A percentile compares a stretch with the other conserved stretches of the same genome.
Conservation (phyloP, 2,113 vertebrate genomes). For the Monopterus albus region DNA sequence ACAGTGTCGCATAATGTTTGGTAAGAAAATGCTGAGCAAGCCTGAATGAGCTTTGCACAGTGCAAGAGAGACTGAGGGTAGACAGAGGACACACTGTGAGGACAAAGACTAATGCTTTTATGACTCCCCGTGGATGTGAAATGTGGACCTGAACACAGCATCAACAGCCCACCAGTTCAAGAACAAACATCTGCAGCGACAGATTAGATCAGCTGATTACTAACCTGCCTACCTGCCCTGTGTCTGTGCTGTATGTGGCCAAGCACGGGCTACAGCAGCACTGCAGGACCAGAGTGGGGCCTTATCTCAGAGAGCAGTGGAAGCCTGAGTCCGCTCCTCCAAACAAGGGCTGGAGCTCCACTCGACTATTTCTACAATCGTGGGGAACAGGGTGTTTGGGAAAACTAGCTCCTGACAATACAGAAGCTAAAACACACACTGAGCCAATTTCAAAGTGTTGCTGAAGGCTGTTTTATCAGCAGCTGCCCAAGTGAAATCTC, state of each 20-base stretch:
- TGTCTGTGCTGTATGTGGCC: too few relatives aligned
- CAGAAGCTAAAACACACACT: background rate
- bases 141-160: too few relatives aligned
- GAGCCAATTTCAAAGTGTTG: background rate
- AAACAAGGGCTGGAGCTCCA: background rate
- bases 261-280: too few relatives aligned
- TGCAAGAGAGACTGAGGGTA: background rate
- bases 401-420: slow-evolving; percentile 1
- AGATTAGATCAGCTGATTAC: too few relatives aligned
- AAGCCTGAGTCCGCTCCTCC: background rate
- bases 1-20: slow-evolving; percentile 37
- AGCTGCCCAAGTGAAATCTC: background rate
- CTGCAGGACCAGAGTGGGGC: background rate
- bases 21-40: slow-evolving; percentile 67
- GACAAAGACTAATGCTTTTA: slow-evolving; percentile 20
- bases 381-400: background rate
- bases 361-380: background rate
- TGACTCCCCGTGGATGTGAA: too few relatives aligned
- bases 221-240: too few relatives aligned
- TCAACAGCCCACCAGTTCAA: too few relatives aligned
- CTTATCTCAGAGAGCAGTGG: slow-evolving; percentile 13
- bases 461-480: slow-evolving; percentile 12
- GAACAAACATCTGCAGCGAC: too few relatives aligned
- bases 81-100: slow-evolving; percentile 11
- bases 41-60: slow-evolving; percentile 24